Base-by-base conservation (phyloP, 2,797 vertebrate genomes). In the Myotis findleyi region DNA sequence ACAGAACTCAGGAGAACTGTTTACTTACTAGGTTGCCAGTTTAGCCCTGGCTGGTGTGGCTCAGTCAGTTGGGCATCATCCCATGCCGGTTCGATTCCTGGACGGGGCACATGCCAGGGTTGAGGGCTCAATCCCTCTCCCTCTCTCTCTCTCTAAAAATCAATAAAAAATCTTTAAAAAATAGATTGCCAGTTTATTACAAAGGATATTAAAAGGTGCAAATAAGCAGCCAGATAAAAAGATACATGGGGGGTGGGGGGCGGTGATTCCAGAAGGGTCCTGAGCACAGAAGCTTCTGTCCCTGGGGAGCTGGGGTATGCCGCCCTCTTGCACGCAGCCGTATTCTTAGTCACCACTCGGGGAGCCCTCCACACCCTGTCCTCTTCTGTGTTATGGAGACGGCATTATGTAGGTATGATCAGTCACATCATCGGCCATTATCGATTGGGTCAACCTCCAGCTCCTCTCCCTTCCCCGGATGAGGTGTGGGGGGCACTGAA, bases 301-400 rank as follows among this genome's bases (percentile, higher is more conserved):
- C 12, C 27, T 30, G 27, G 14, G 25, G 25, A 6, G 16, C 3
- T 47, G 47, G 30, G 66, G 25, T 7, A 33, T 0, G 27, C 33
- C 33, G 27, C 72, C 57, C 30, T 27, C 38, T 38, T 18, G 21
- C 14, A 8, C 0, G 1, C 27, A 23, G 71, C 33, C 2, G 0
- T 12, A 30, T 12, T 23, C 49, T 47, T 36, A 27, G 76, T 69
- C 1, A 68, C 51, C 75, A n/a, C 2, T 5, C 0, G 6, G 57
- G 57, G 51, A 36, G 12, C 47, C 53, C 72, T 79, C 51, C 36
- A 7, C 33, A 69, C 9, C 27, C 80, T 7, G 20, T 6, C 38
- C 13, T 81, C 68, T 59, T 3, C 66, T 6, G 11, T 55, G 85
- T 79, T 62, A 27, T 2, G 38, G 36, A 41, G 20, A 33, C 12